Percentiles rank a stretch among this genome's conserved stretches.
Conservation (phyloP, 2,113 vertebrate species). For the Arothron firmamentum region DNA sequence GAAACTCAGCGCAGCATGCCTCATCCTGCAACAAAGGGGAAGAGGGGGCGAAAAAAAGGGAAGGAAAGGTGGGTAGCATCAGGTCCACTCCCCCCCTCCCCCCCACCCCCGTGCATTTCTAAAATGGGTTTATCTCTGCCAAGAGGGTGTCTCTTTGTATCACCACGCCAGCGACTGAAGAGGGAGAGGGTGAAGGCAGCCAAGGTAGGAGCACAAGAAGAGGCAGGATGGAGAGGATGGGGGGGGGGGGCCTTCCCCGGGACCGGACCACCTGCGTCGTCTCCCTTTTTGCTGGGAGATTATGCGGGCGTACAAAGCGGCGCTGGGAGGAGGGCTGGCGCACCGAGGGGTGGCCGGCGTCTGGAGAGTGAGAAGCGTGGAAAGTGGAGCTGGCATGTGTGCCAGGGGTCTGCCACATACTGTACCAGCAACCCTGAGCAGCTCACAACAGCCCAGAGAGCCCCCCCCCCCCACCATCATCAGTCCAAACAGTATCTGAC, state of each 20-base stretch:
- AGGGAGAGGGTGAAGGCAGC: constrained; percentile 65
- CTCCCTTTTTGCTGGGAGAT: constrained; percentile 67
- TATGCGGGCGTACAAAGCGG: constrained; percentile 71
- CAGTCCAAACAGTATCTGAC: too few species aligned
- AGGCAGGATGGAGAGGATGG: constrained; percentile 53
- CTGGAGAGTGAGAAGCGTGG: constrained; percentile 76
- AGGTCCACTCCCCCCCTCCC: constrained; percentile 44
- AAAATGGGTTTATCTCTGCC: constrained; percentile 72
- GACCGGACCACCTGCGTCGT: constrained; percentile 70
- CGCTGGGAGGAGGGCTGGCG: constrained; percentile 59
- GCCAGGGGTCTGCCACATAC: constrained; percentile 74
- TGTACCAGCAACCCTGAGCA: constrained; percentile 31
- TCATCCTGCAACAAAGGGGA: constrained; percentile 43
- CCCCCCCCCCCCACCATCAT: constrained; percentile 1
- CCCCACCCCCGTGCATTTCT: constrained; percentile 32
- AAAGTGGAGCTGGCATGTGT: constrained; percentile 78
- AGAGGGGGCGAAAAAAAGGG: constrained; percentile 35
- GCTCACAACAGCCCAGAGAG: not conserved
- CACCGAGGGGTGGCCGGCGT: constrained; percentile 51
- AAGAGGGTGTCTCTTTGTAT: constrained; percentile 70
- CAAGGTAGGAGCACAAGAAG: constrained; percentile 48
- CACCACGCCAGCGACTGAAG: constrained; percentile 48
- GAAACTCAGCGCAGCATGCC: constrained; percentile 58
- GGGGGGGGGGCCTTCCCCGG: constrained; percentile 44
- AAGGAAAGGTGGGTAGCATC: constrained; percentile 44